Percentiles rank a stretch among this genome's conserved stretches.
Evolutionary conservation across 2,113 vertebrate genomes (phyloP).

Genomic region (Bagarius yarrelli): DNA sequence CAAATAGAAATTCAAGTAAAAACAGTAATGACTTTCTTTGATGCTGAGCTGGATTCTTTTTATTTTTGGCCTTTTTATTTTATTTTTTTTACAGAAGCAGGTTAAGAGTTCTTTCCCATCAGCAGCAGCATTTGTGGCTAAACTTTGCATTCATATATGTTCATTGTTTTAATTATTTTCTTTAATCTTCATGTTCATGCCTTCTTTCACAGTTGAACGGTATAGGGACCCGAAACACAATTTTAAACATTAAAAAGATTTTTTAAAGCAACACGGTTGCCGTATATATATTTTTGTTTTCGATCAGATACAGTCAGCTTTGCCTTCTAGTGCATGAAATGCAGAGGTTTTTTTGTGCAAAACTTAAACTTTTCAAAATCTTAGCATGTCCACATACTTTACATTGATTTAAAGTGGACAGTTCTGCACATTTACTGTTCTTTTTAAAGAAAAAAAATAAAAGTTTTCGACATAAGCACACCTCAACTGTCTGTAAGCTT

Average conservation of each 20-base stretch:
- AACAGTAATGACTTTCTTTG: conserved; percentile 67
- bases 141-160: conserved; percentile 12
- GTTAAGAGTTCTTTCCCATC: conserved; percentile 57
- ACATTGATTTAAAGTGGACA: conserved; percentile 39
- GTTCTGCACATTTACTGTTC: conserved; percentile 49
- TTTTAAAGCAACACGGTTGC: conserved; percentile 61
- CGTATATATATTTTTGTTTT: conserved; percentile 36
- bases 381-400: conserved; percentile 52
- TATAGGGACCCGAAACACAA: conserved; percentile 68
- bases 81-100: conserved; percentile 60
- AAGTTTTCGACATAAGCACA: conserved; percentile 53
- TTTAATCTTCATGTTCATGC: conserved; percentile 25
- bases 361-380: conserved; percentile 20
- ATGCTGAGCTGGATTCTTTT: conserved; percentile 58
- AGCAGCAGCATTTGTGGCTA: conserved; percentile 25
- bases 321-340: conserved; percentile 48
- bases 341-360: conserved; percentile 6
- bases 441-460: conserved; percentile 60
- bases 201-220: conserved; percentile 45
- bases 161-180: conserved; percentile 39
- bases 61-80: conserved; percentile 57
- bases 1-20: conserved; percentile 71
- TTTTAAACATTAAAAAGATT: conserved; percentile 77
- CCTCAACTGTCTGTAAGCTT: background rate
- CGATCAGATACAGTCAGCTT: conserved; percentile 23